Evolutionary conservation across 2,797 vertebrate genomes (phyloP).

Genomic region (Gambusia yucatana): DNA sequence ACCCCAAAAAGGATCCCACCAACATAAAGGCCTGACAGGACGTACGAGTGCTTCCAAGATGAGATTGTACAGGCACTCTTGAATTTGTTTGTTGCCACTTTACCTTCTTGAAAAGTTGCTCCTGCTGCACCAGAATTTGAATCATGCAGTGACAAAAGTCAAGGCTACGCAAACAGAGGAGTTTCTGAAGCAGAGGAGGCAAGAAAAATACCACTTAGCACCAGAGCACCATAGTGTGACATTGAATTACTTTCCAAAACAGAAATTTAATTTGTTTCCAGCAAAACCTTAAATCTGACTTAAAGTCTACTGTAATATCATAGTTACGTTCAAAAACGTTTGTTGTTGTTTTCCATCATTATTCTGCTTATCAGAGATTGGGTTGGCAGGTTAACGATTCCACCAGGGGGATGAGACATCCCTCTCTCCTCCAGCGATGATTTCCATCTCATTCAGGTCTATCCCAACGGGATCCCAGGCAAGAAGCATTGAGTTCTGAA

Average conservation of each 20-base stretch:
- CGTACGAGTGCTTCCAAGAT: not conserved
- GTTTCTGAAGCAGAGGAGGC: slow-evolving; percentile 9
- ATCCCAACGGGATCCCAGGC: not conserved
- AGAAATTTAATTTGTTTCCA: not conserved
- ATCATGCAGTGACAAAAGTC: slow-evolving; percentile 36
- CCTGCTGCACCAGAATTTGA: slow-evolving; percentile 7
- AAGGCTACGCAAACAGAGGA: slow-evolving; percentile 25
- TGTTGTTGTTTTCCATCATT: not conserved
- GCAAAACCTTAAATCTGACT: not conserved
- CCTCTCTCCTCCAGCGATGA: not conserved
- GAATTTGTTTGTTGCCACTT: slow-evolving; percentile 38
- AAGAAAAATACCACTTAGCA: slow-evolving; percentile 2
- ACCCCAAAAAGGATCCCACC: slow-evolving; percentile 13
- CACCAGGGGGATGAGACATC: not conserved
- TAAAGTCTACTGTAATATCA: not conserved
- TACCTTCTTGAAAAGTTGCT: slow-evolving; percentile 28
- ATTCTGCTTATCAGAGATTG: not conserved
- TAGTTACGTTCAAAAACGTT: not conserved
- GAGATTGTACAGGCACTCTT: slow-evolving; percentile 20
- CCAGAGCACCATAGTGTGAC: not conserved
- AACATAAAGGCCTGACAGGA: not conserved
- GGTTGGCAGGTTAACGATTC: not conserved
- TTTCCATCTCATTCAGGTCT: not conserved
- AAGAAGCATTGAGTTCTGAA: not conserved
- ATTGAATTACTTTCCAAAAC: not conserved